A percentile compares a stretch with the other conserved stretches of the same genome.
Evolutionary conservation across 1,140 invertebrate genomes (phyloP).

Genomic region (Sesamia nonagrioides): DNA sequence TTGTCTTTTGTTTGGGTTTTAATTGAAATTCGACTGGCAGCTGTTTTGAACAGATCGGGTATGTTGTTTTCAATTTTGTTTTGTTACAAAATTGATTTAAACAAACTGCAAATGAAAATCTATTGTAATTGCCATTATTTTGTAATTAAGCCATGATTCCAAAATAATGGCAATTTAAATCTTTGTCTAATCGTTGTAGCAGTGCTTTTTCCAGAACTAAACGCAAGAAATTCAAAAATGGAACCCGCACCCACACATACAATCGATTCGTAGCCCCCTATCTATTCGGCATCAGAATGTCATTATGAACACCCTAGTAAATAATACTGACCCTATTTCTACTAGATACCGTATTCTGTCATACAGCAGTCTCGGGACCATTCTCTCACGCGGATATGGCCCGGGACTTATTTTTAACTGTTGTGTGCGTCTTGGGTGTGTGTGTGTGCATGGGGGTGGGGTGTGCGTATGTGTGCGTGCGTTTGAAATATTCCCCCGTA

Average conservation of each 20-base stretch:
- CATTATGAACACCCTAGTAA: constrained; percentile 37
- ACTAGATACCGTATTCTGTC: constrained; percentile 55
- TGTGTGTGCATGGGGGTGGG: constrained; percentile 65
- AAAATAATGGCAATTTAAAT: too few species aligned
- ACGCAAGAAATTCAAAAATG: neutral
- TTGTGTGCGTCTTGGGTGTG: constrained; percentile 68
- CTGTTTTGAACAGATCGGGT: neutral
- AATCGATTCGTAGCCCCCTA: neutral
- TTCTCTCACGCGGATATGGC: constrained; percentile 77
- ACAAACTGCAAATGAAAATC: neutral
- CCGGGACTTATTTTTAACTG: constrained; percentile 77
- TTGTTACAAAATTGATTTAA: neutral
- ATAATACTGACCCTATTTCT: constrained; percentile 39
- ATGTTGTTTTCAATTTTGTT: neutral
- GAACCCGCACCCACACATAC: constrained; percentile 1
- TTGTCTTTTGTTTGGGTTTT: neutral
- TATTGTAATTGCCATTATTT: neutral
- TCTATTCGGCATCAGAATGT: constrained; percentile 27
- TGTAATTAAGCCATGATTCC: neutral
- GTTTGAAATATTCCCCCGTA: constrained; percentile 80
- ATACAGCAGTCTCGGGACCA: constrained; percentile 54
- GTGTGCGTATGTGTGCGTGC: constrained; percentile 67
- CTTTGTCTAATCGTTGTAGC: too few species aligned
- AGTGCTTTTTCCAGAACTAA: neutral
- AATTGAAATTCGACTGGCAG: neutral